Evolutionary conservation across 2,113 vertebrate genomes (phyloP).

Genomic region (Lynx canadensis): DNA sequence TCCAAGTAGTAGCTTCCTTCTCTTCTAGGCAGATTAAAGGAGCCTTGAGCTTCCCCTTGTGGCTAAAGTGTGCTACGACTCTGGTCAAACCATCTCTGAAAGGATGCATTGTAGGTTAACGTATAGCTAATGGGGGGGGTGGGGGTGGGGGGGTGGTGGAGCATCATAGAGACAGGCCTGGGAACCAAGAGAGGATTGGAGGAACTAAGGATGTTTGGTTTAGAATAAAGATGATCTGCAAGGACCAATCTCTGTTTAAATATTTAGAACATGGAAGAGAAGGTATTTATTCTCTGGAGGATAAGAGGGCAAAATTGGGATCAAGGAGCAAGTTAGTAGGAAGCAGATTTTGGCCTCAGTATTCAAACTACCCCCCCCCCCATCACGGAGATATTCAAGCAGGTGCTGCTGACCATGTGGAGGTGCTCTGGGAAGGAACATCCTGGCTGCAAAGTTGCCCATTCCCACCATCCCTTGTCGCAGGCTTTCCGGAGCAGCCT

Average conservation of each 20-base stretch:
- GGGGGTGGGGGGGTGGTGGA: rapidly evolving
- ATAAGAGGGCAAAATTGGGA: background rate
- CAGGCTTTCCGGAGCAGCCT: background rate
- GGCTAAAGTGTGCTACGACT: background rate
- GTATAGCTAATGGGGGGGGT: background rate
- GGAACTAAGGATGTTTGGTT: background rate
- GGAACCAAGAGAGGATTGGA: background rate
- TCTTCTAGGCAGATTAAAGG: background rate
- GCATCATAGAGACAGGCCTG: background rate
- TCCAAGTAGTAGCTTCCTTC: background rate
- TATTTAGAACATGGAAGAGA: background rate
- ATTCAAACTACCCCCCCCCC: background rate
- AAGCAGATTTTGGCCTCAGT: background rate
- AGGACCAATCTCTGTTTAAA: background rate
- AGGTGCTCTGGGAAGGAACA: background rate
- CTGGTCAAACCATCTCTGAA: background rate
- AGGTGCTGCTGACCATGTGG: rapidly evolving
- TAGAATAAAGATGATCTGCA: constrained; percentile 17
- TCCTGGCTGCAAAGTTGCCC: background rate
- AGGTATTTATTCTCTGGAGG: background rate
- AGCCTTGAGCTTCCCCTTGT: background rate
- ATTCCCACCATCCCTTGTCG: background rate
- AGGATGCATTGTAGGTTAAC: too few relatives aligned
- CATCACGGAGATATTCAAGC: background rate
- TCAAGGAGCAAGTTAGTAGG: background rate